Evolutionary conservation across 1,140 invertebrate genomes (phyloP).

Genomic region (Heliconius hewitsoni): DNA sequence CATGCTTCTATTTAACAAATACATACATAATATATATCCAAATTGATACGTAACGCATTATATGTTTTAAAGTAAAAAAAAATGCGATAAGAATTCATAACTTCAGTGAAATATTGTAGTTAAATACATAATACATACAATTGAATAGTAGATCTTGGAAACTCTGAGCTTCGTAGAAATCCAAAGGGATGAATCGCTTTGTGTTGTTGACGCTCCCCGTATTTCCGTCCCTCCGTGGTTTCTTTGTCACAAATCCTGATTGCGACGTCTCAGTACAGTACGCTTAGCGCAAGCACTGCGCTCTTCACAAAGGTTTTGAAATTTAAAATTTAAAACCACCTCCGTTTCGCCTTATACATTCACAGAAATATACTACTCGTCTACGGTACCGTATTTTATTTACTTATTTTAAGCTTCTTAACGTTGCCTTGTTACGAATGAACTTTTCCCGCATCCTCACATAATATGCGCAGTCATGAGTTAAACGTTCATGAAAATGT

Average conservation of each 20-base stretch:
- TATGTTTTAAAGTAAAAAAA: no score
- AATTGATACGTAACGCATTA: no score
- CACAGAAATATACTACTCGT: constrained; percentile 31
- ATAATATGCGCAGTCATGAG: background rate
- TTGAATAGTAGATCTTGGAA: constrained; percentile 34
- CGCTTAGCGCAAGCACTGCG: constrained; percentile 44
- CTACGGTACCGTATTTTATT: constrained; percentile 13
- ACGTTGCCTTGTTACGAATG: background rate
- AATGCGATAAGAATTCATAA: background rate
- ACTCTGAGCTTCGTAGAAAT: constrained; percentile 48
- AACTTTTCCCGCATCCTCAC: background rate
- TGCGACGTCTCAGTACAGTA: constrained; percentile 45
- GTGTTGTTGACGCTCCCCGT: constrained; percentile 54
- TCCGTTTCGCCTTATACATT: constrained; percentile 43
- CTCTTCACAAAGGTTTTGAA: constrained; percentile 44
- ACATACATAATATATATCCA: no score
- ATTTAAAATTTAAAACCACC: constrained; percentile 47
- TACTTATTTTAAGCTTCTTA: constrained; percentile 7
- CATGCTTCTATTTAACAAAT: background rate
- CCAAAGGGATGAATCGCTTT: constrained; percentile 53
- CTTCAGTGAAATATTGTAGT: background rate
- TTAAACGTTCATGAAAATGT: background rate
- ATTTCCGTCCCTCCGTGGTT: constrained; percentile 52
- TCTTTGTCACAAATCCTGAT: constrained; percentile 55
- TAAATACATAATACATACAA: constrained; percentile 1